phyloP scores from a whole-genome alignment of 1,140 invertebrate genomes.

The Yoshiicerus persimilis region DNA sequence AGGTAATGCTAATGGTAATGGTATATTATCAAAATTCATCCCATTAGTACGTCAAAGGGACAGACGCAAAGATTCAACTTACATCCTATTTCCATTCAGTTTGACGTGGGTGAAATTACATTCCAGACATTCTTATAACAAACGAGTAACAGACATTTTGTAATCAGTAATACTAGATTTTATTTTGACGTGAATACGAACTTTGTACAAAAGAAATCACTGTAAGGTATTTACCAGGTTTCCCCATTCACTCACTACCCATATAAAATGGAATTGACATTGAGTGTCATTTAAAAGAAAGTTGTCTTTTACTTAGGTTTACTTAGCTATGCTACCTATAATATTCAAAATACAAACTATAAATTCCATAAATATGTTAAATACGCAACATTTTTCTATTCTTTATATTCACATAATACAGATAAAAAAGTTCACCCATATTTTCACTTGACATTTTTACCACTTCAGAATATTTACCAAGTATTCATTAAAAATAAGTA shows the following conservation, averaged over 20 bases:
- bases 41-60: not conserved
- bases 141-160: not conserved
- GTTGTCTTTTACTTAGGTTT: not conserved
- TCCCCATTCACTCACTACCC: no score
- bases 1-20: no score
- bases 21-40: not conserved
- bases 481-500: no score
- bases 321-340: not conserved
- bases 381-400: no score
- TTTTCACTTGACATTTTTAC: no score
- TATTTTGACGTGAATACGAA: not conserved
- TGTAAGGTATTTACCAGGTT: not conserved
- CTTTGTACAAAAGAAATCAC: not conserved
- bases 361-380: no score
- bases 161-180: not conserved
- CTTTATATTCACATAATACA: no score
- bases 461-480: no score
- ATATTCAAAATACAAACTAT: no score
- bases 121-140: no score
- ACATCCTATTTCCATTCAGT: not conserved
- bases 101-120: not conserved
- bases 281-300: not conserved
- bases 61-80: not conserved
- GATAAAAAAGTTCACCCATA: no score
- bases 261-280: not conserved